A percentile compares a stretch with the other conserved stretches of the same genome.
Conservation (phyloP, 2,888 invertebrate species). For the Therioaphis trifolii region DNA sequence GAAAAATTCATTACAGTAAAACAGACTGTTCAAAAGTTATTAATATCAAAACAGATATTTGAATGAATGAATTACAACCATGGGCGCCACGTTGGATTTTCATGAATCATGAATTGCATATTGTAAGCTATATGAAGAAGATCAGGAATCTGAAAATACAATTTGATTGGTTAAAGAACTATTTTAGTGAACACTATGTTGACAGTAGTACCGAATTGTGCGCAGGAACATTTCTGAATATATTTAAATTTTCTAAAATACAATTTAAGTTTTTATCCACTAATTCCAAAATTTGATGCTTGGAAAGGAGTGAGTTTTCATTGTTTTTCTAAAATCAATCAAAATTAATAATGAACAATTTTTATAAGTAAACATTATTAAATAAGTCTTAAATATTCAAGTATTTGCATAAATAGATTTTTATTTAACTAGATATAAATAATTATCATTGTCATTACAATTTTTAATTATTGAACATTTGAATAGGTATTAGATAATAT, state of each 20-base stretch:
- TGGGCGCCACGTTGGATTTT: constrained; percentile 37
- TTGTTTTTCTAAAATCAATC: neutral
- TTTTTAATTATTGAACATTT: too few species aligned
- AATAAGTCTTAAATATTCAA: neutral
- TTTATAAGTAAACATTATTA: neutral
- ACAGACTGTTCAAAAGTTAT: neutral
- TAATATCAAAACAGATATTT: neutral
- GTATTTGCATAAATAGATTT: neutral
- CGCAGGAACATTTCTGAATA: neutral
- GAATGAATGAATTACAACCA: constrained; percentile 24
- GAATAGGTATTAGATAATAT: too few species aligned
- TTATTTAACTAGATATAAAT: neutral
- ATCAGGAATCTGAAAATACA: constrained; percentile 40
- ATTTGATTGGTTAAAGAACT: neutral
- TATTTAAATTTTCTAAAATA: neutral
- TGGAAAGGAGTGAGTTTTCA: neutral
- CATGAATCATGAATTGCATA: neutral
- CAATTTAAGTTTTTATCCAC: constrained; percentile 7
- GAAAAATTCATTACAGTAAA: neutral
- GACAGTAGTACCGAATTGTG: constrained; percentile 10
- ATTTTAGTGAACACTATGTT: too few species aligned
- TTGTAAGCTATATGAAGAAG: neutral
- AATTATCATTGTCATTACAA: too few species aligned
- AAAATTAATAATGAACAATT: neutral
- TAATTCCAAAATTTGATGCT: neutral